phyloP scores from a whole-genome alignment of 2,797 vertebrate species.

The Cichlasoma orientale region DNA sequence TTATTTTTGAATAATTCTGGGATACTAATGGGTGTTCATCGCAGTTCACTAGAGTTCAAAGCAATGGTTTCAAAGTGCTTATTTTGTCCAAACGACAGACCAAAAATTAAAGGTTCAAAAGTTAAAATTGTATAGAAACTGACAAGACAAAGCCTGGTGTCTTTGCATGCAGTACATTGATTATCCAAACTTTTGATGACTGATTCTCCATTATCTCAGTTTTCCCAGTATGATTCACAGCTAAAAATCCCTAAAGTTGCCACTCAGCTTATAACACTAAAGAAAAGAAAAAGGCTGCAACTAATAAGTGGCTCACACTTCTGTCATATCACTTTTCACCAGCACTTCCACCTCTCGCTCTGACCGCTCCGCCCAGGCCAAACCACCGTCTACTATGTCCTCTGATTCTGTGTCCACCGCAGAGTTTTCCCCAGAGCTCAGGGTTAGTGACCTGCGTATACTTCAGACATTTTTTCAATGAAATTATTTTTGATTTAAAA shows the following conservation, averaged over 20 bases:
- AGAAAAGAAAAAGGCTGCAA: neutral
- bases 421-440: conserved; percentile 89
- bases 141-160: no score
- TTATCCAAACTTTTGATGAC: no score
- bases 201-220: no score
- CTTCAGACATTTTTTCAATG: neutral
- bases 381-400: conserved; percentile 83
- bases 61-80: no score
- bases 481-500: neutral
- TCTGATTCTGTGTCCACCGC: conserved; percentile 87
- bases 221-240: no score
- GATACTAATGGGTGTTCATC: neutral
- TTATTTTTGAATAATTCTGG: no score
- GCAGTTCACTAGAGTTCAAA: neutral
- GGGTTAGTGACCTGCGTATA: conserved; percentile 76
- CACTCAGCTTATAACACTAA: neutral
- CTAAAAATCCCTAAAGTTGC: neutral
- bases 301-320: neutral
- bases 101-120: no score
- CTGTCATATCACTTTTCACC: conserved; percentile 26
- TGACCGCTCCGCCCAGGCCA: conserved; percentile 86
- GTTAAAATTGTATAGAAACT: no score
- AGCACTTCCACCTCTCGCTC: conserved; percentile 92
- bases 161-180: no score
- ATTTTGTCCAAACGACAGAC: no score